Base-by-base conservation (phyloP, 2,113 vertebrate genomes). In the Anseranas semipalmata region DNA sequence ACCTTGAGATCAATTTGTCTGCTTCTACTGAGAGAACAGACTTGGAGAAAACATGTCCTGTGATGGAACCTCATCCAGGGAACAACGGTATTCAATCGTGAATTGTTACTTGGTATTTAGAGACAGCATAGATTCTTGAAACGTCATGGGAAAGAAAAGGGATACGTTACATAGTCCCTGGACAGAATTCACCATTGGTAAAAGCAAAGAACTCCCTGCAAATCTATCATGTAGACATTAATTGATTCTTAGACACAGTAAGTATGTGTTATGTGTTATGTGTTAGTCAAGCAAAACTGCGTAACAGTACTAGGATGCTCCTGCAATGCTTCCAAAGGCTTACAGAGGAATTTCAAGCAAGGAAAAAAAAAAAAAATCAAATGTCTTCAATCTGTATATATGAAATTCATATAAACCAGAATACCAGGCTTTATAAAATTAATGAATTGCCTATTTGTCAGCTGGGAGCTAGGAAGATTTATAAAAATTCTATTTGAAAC, bases 61-160 rank as follows among this genome's bases (percentile, higher is more conserved):
- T 70, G 46, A 10, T 62, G 33, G 27, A 22, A 77, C 19, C 32
- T 91, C 41, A 53, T 63, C 52, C 53, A 50, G 48, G 50, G 27
- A 60, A 72, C 0, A 2, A 32, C 33, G 16, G 1, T 7, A 58
- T 0, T 2, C 12, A 28, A 60, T 5, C 6, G 9, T 8, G 11
- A 78, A 78, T 28, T 78, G 88, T 78, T 24, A 55, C 25, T 79
- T 45, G 30, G 7, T 10, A 33, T 72, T 80, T 53, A 77, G 22
- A n/a, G 8, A 70, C 39, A 70, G 9, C 22, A 27, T 56, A 63
- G n/a, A 33, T 56, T 43, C 39, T 80, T 75, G 37, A 81, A 75
- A 78, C 21, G 8, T 12, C 15, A 5, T 15, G 12, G 28, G 7
- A 86, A 66, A 15, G 16, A 28, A 76, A 90, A 80, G 3, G 6